These are phyloP conservation scores for Xerus inauris DNA, from an alignment of 2,113 vertebrate species.

Conservation along the genomic window DNA sequence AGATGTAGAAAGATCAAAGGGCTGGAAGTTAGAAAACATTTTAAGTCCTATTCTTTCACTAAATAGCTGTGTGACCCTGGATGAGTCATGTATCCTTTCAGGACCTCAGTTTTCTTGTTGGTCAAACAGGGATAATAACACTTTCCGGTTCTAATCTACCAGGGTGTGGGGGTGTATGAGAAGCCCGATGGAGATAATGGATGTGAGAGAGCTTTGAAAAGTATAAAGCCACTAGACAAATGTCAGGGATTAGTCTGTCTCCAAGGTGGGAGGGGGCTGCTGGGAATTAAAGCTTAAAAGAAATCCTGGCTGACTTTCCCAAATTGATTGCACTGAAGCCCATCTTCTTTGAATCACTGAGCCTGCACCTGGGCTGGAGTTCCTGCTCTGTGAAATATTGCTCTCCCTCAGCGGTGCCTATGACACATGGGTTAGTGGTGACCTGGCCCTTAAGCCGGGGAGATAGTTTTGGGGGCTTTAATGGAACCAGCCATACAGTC, in stretches of 20 bases:
- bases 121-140: slow-evolving; percentile 59
- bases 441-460: slow-evolving; percentile 42
- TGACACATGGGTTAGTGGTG: slow-evolving; percentile 55
- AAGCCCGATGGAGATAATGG: slow-evolving; percentile 49
- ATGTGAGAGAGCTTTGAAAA: slow-evolving; percentile 62
- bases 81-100: slow-evolving; percentile 52
- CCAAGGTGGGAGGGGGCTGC: slow-evolving; percentile 61
- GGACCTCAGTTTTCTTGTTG: slow-evolving; percentile 62
- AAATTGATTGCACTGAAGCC: slow-evolving; percentile 69
- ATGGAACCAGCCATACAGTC: background rate
- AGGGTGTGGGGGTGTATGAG: slow-evolving; percentile 2
- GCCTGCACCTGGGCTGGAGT: slow-evolving; percentile 40
- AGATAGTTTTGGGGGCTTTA: slow-evolving; percentile 22
- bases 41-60: slow-evolving; percentile 44
- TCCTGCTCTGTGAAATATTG: slow-evolving; percentile 50
- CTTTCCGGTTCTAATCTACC: background rate
- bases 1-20: background rate
- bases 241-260: slow-evolving; percentile 69
- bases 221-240: slow-evolving; percentile 73
- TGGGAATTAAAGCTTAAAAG: slow-evolving; percentile 61
- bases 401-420: slow-evolving; percentile 22
- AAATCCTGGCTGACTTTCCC: slow-evolving; percentile 61
- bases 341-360: slow-evolving; percentile 45
- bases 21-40: slow-evolving; percentile 38
- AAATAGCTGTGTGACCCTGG: slow-evolving; percentile 57